Conservation (phyloP, 2,888 invertebrate species). For the Lacanobia wlatinum region DNA sequence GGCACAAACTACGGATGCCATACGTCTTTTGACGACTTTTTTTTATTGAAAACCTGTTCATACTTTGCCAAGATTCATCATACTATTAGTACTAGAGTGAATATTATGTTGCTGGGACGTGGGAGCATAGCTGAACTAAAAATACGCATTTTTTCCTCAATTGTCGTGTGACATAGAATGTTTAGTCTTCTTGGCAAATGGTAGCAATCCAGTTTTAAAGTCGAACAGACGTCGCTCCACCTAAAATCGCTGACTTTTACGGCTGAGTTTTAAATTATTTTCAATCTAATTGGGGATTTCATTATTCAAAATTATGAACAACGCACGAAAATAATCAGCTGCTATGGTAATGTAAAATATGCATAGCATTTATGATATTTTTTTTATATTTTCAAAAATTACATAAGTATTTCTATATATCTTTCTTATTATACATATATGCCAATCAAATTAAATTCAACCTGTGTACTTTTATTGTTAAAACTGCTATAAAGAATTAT, state of each 20-base stretch:
- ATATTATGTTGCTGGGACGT: constrained; percentile 6
- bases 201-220: constrained; percentile 3
- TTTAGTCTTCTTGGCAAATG: neutral
- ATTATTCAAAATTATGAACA: no score
- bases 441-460: no score
- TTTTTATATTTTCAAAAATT: no score
- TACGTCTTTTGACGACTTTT: neutral
- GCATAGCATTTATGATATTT: no score
- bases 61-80: constrained; percentile 33
- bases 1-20: neutral
- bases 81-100: neutral
- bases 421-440: no score
- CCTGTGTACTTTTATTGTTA: neutral
- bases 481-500: neutral
- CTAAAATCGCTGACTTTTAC: no score
- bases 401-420: no score
- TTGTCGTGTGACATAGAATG: neutral
- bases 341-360: no score
- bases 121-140: neutral
- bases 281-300: no score
- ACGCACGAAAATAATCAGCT: no score
- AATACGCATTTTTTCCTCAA: neutral
- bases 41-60: constrained; percentile 6
- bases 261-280: no score
- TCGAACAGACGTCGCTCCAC: neutral